Percentiles rank a stretch among this genome's conserved stretches.
These are phyloP conservation scores for Sitobion miscanthi DNA, from an alignment of 1,140 invertebrate species.

Conservation along the genomic window DNA sequence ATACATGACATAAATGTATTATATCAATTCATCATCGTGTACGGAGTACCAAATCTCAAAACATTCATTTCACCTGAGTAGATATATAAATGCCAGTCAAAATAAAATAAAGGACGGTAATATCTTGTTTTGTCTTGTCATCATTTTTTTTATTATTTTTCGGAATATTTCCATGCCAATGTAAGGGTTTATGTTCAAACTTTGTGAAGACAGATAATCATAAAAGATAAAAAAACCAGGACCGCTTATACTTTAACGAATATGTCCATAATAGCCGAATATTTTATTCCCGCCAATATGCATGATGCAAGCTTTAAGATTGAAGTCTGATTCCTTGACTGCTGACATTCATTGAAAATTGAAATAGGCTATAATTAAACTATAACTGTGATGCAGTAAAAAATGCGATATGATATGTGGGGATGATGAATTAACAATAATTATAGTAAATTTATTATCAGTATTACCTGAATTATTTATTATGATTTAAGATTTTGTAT, in stretches of 20 bases:
- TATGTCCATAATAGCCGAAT: background rate
- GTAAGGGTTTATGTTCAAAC: background rate
- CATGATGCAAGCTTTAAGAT: background rate
- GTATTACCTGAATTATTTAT: background rate
- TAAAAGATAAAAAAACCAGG: background rate
- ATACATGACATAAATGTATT: background rate
- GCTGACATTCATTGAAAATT: too few relatives aligned
- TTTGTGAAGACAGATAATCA: background rate
- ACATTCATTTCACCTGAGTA: background rate
- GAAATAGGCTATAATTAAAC: background rate
- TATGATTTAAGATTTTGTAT: background rate
- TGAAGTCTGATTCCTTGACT: too few relatives aligned
- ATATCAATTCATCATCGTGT: background rate
- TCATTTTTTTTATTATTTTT: conserved; percentile 20
- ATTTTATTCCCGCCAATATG: background rate
- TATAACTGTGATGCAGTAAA: background rate
- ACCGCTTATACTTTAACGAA: background rate
- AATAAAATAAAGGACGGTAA: conserved; percentile 25
- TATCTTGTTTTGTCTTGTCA: conserved; percentile 26
- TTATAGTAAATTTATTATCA: background rate
- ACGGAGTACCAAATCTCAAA: background rate
- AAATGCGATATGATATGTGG: background rate
- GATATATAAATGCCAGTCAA: background rate
- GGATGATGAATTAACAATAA: background rate
- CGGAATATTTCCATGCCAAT: background rate